These are phyloP conservation scores for Helostoma temminkii DNA, from an alignment of 2,797 vertebrate species.

Conservation along the genomic window DNA sequence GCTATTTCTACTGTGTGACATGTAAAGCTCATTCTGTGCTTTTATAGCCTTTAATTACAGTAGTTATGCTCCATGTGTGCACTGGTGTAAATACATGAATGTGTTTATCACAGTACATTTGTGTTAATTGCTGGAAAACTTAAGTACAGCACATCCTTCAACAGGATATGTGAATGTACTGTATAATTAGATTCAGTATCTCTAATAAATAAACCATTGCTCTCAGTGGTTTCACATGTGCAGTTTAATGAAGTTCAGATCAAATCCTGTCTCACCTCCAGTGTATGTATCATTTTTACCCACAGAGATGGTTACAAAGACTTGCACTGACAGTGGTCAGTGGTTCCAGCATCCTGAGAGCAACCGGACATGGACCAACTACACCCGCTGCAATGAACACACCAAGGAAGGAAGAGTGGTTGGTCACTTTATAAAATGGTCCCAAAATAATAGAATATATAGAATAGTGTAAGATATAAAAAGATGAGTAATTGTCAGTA, in stretches of 20 bases:
- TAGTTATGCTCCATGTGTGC: not conserved
- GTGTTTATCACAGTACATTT: slow-evolving; percentile 4
- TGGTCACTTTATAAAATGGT: slow-evolving; percentile 27
- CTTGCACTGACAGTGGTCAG: slow-evolving; percentile 89
- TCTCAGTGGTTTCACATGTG: too few relatives aligned
- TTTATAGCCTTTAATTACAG: too few relatives aligned
- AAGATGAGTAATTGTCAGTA: not conserved
- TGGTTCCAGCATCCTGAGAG: slow-evolving; percentile 96
- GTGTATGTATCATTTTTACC: not conserved
- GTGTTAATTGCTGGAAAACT: not conserved
- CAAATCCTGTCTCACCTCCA: not conserved
- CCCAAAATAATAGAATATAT: not conserved
- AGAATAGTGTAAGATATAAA: not conserved
- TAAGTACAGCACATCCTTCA: not conserved
- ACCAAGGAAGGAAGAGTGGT: slow-evolving; percentile 91
- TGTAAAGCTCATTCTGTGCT: too few relatives aligned
- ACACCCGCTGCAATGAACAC: slow-evolving; percentile 90
- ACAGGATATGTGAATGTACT: slow-evolving; percentile 4
- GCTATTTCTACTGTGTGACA: not conserved
- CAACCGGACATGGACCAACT: slow-evolving; percentile 98
- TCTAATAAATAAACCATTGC: too few relatives aligned
- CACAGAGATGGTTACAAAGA: slow-evolving; percentile 95
- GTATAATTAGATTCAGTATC: slow-evolving; percentile 13
- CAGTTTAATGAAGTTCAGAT: too few relatives aligned
- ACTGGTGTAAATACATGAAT: not conserved